Base-by-base conservation (phyloP, 2,113 vertebrate genomes). In the Thermophis baileyi region DNA sequence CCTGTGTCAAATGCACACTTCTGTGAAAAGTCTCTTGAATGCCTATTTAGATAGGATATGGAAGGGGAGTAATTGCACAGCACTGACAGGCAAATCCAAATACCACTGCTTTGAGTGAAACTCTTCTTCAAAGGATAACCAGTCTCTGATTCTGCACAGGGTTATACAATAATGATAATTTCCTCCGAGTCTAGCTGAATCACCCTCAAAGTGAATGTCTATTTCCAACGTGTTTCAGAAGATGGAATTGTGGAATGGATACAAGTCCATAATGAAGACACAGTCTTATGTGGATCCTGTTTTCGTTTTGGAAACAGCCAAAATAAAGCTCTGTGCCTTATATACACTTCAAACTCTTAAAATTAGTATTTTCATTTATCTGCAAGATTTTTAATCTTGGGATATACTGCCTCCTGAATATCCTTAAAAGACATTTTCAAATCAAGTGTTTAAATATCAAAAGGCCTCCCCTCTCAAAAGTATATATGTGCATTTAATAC, bases 371-470 rank as follows among this genome's bases (percentile, higher is more conserved):
- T 96, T 96, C 95, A 92, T 94, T 92, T 94, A 12, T 91, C 91
- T 96, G 87, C 94, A 95, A 93, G 88, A 93, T 91, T 95, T 95
- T 88, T 93, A 93, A 90, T 35, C 3, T 50, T 0, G 46, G 6
- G 0, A 87, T 94, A 50, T 93, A 92, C 91, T 96, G 60, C 94
- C 88, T 89, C 63, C 91, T 69, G 35, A 91, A 30, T n/a, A 91
- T 91, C 3, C 51, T 16, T 51, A 27, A 51, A 44, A 3, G 93
- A 92, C 95, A 94, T 92, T 94, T 94, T 93, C 20, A 91, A 90
- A 93, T 91, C 94, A 96, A 91, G 93, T 95, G 94, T 95, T 95
- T 96, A 94, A 92, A 94, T 94, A 96, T 94, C 89, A 93, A 91
- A 90, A 91, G 12, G 95, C 95, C 92, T 95, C 92, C 92, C 93